phyloP scores from a whole-genome alignment of 53 echinoderm and acorn worm genomes.

The Pentamera pediparva region DNA sequence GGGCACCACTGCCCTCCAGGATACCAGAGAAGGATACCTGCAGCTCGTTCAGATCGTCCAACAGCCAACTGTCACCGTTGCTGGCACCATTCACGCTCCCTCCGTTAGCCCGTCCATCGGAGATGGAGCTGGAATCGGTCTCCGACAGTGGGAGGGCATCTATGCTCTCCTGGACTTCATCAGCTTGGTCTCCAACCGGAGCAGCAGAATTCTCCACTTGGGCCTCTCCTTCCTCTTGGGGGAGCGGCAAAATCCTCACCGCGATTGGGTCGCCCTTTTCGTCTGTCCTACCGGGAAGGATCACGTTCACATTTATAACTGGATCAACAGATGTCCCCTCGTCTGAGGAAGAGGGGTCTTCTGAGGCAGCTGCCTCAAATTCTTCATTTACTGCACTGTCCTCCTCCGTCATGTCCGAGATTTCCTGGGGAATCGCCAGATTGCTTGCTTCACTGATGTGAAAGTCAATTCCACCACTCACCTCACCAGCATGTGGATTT shows the following conservation, averaged over 20 bases:
- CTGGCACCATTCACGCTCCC: not conserved
- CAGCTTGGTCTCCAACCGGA: not conserved
- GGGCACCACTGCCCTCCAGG: too few relatives aligned
- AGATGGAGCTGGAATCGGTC: conserved; percentile 16
- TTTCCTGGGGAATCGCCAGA: too few relatives aligned
- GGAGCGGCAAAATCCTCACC: not conserved
- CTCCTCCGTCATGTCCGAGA: too few relatives aligned
- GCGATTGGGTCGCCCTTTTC: not conserved
- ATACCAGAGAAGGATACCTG: too few relatives aligned
- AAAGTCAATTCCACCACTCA: too few relatives aligned
- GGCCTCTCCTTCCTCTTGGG: not conserved
- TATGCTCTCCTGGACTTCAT: conserved; percentile 3
- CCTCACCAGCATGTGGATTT: too few relatives aligned
- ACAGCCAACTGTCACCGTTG: not conserved
- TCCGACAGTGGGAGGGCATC: conserved; percentile 13
- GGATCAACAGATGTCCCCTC: too few relatives aligned
- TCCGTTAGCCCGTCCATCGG: conserved; percentile 4
- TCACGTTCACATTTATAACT: too few relatives aligned
- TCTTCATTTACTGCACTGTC: not conserved
- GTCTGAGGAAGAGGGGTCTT: too few relatives aligned
- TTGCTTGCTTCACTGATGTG: too few relatives aligned
- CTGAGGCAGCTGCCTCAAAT: not conserved
- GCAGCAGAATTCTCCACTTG: too few relatives aligned
- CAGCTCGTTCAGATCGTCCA: conserved; percentile 10
- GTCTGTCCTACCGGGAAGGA: not conserved